phyloP scores from a whole-genome alignment of 2,113 vertebrate species.

The Pygathrix nemaeus region DNA sequence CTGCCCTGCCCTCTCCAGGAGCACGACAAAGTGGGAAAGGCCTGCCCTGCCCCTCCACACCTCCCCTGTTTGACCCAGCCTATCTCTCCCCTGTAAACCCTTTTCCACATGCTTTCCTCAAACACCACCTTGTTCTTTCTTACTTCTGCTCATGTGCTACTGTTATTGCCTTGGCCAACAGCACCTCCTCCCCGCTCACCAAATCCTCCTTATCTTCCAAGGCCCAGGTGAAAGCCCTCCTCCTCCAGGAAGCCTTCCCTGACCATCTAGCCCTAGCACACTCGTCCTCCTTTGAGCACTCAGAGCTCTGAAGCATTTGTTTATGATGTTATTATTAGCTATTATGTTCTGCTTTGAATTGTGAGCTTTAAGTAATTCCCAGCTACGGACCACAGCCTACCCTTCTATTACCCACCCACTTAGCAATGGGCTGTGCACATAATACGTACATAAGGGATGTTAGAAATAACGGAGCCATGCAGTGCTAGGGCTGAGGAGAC shows the following conservation, averaged over 20 bases:
- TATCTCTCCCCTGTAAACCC: background rate
- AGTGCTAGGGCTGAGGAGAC: background rate
- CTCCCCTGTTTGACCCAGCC: background rate
- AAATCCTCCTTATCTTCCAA: background rate
- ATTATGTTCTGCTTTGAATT: constrained; percentile 6
- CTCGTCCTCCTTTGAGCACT: background rate
- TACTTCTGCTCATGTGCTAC: background rate
- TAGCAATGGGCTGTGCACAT: background rate
- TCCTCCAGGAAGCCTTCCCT: constrained; percentile 18
- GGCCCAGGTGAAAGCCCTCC: background rate
- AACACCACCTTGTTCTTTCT: background rate
- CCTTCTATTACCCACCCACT: constrained; percentile 17
- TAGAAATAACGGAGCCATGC: background rate
- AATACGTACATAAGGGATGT: background rate
- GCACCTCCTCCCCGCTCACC: background rate
- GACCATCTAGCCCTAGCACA: background rate
- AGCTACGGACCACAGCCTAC: background rate
- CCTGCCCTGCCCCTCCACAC: background rate
- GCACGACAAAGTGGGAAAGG: background rate
- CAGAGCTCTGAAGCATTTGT: background rate
- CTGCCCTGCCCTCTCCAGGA: background rate
- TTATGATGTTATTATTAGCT: background rate
- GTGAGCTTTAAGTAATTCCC: constrained; percentile 26
- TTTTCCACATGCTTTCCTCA: background rate
- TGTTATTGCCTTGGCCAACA: background rate